Percentiles rank a stretch among this genome's conserved stretches.
Evolutionary conservation across 2,113 vertebrate species (phyloP).

Genomic region (Lota lota): DNA sequence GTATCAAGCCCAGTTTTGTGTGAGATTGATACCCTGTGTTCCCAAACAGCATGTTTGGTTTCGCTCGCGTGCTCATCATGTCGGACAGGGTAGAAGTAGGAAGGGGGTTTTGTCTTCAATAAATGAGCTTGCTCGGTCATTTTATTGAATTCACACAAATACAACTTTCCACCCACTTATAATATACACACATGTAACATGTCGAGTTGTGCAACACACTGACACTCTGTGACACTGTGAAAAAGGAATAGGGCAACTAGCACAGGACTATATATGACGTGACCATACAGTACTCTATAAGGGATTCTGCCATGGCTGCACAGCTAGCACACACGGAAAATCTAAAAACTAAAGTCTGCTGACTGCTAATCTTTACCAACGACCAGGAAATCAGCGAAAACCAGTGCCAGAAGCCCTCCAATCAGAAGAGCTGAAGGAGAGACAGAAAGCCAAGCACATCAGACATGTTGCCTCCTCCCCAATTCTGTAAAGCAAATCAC

Average conservation of each 20-base stretch:
- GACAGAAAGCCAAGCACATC: constrained; percentile 71
- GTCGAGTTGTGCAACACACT: too few species aligned
- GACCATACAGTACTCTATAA: not conserved
- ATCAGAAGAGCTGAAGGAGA: constrained; percentile 75
- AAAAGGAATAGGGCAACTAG: not conserved
- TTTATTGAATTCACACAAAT: not conserved
- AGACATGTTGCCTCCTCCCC: constrained; percentile 50
- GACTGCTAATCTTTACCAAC: constrained; percentile 74
- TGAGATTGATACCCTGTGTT: constrained; percentile 24
- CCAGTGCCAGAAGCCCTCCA: constrained; percentile 75
- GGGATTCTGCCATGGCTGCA: too few species aligned
- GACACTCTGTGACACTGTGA: too few species aligned
- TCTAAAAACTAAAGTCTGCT: constrained; percentile 54
- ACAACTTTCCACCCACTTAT: constrained; percentile 9
- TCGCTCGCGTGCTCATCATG: constrained; percentile 19
- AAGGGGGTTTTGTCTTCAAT: constrained; percentile 33
- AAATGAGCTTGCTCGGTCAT: constrained; percentile 6
- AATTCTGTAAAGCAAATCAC: constrained; percentile 51
- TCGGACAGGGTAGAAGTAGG: constrained; percentile 1
- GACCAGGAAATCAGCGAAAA: constrained; percentile 78
- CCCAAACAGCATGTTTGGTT: constrained; percentile 24
- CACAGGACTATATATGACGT: not conserved
- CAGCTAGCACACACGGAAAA: not conserved
- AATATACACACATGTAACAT: not conserved
- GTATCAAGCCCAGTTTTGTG: constrained; percentile 13